Evolutionary conservation across 1,140 invertebrate genomes (phyloP), one percentile per base, ranked within the genome.

Genomic region (Sarcophaga peregrina): DNA sequence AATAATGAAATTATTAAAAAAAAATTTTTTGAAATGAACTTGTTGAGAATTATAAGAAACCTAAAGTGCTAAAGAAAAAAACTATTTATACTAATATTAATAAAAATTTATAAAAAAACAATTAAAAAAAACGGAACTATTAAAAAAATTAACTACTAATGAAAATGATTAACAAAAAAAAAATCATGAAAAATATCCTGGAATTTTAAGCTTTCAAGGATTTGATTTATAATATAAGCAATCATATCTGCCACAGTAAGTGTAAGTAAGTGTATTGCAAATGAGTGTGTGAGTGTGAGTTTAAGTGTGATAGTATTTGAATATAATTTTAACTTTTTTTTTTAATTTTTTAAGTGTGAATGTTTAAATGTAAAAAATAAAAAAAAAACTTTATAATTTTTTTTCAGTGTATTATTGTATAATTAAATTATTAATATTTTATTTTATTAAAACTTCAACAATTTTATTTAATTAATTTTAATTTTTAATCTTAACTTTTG

Each of bases 21-120:
- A 20, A 68, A 20, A 20, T 20, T 62, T 62, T 62, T 15, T 62
- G 17, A 20, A 25, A 25, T 68, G n/a, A 68, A 68, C 17, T n/a
- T 68, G 62, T 68, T 68, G 62, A 68, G 62, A 68, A 68, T 68
- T 68, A 25, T 68, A 68, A 68, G 62, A 68, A 68, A 68, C n/a
- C 2, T 58, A 68, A 68, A 68, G 62, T 68, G 62, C 62, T 68
- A 68, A 17, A 68, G n/a, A n/a, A 68, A 20, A n/a, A 17, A 68
- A 68, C 58, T 68, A 68, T 8, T 58, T 11, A 58, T 15, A 58
- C 11, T 58, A 11, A 58, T 58, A 15, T 58, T 58, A 58, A 58
- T 6, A 58, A 58, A n/a, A 58, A 58, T 13, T n/a, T 58, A n/a
- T 37, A 37, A 37, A 37, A 37, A 1, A 37, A 37, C n/a, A n/a